Evolutionary conservation across 2,888 invertebrate genomes (phyloP), one percentile per base, ranked within the genome.

Genomic region (Drosophila tanythrix): DNA sequence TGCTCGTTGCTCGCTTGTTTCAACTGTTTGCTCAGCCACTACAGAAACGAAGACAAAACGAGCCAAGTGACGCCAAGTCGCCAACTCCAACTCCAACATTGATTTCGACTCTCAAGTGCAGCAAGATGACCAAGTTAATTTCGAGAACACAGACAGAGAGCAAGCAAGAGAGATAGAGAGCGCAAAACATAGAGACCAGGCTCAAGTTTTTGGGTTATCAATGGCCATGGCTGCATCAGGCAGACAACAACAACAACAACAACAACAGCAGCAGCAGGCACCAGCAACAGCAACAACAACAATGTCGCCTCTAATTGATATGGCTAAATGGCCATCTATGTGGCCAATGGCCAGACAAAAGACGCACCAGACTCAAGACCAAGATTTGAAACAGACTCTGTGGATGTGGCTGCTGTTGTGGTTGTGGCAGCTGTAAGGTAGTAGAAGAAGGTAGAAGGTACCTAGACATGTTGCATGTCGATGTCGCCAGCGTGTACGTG

Each of bases 401-500:
- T 63, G 53, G 27, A 7, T 33, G 38, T 67, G 46, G 70, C 69
- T 64, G 53, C 60, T 69, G 65, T 6, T 46, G 18, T 66, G 53
- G 29, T 8, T 25, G 43, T 62, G 58, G 70, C 71, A 65, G 53
- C 70, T 69, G 70, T 13, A 53, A 53, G 53, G 52, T n/a, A 46
- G 60, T 38, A 2, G 15, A 15, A 52, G 61, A 15, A 21, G 13
- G 48, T 15, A 38, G 56, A 50, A 60, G 72, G 53, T 70, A 76
- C 58, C 85, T 83, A 86, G 76, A 87, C 83, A 81, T 87, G 89
- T 83, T 82, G 77, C 82, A 88, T 91, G 91, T 91, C 88, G 90
- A 90, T 91, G 91, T 91, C 91, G 91, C 91, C 91, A 90, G 74
- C 82, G 73, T 78, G 91, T 92, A 92, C 92, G 92, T 91, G 91